Conservation (phyloP, 1,140 invertebrate species). For the Belonocnema kinseyi region DNA sequence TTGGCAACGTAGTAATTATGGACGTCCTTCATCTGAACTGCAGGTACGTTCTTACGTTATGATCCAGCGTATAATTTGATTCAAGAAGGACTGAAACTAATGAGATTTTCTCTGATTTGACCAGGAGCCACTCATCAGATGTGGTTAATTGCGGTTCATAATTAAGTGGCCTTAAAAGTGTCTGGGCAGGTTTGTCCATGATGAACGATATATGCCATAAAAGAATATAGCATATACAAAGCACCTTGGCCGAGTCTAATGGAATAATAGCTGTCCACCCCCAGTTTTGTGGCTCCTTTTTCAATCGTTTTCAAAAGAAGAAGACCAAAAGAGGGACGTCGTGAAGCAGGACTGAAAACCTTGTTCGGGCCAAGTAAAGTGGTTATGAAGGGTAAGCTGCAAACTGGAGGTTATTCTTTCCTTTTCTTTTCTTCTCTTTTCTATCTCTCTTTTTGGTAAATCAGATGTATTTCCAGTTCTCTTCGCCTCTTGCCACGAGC, state of each 20-base stretch:
- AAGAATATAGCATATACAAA: neutral
- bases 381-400: constrained; percentile 16
- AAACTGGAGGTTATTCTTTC: constrained; percentile 32
- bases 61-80: too few relatives aligned
- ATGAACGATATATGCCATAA: too few relatives aligned
- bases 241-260: neutral
- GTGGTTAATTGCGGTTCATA: too few relatives aligned
- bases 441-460: constrained; percentile 55
- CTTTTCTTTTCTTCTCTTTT: constrained; percentile 37
- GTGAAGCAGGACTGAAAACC: constrained; percentile 9
- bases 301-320: constrained; percentile 6
- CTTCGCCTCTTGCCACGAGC: constrained; percentile 47
- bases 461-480: constrained; percentile 56
- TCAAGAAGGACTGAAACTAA: too few relatives aligned
- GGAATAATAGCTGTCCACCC: neutral
- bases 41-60: too few relatives aligned
- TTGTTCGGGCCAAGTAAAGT: neutral
- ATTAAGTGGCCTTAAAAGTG: too few relatives aligned
- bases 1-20: too few relatives aligned
- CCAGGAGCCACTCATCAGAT: too few relatives aligned
- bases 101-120: too few relatives aligned
- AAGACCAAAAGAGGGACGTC: constrained; percentile 9
- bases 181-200: too few relatives aligned
- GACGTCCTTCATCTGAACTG: too few relatives aligned
- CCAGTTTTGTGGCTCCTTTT: neutral